Evolutionary conservation across 2,113 vertebrate species (phyloP).

Genomic region (Chrysemys picta): DNA sequence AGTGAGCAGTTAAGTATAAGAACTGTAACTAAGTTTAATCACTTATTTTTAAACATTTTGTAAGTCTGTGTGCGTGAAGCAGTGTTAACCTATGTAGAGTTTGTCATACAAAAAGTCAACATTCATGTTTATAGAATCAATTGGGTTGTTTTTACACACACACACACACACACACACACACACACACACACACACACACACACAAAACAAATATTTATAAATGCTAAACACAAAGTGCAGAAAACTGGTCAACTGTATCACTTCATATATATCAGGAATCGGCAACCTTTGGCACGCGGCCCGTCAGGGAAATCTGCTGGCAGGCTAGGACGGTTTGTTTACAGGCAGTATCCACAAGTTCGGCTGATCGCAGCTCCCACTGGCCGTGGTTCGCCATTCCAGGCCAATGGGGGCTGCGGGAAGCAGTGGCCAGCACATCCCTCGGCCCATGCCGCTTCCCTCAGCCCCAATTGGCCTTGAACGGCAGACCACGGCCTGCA

Average conservation of each 20-base stretch:
- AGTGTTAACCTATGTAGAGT: conserved; percentile 55
- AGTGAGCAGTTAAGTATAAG: conserved; percentile 81
- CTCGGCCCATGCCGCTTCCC: too few relatives aligned
- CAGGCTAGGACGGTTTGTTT: too few relatives aligned
- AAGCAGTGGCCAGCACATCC: too few relatives aligned
- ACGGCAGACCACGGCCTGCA: too few relatives aligned
- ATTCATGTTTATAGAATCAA: conserved; percentile 56
- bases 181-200: conserved; percentile 21
- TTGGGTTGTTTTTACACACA: conserved; percentile 1
- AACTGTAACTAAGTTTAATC: conserved; percentile 27
- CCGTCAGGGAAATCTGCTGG: too few relatives aligned
- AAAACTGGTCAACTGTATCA: conserved; percentile 40
- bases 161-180: not conserved
- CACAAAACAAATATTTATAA: conserved; percentile 59
- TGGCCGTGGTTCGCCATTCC: too few relatives aligned
- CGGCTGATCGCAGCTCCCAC: too few relatives aligned
- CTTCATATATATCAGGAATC: not conserved
- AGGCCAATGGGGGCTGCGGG: too few relatives aligned
- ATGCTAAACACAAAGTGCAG: conserved; percentile 52
- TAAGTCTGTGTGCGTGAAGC: conserved; percentile 25
- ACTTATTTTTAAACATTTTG: conserved; percentile 26
- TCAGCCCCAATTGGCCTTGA: too few relatives aligned
- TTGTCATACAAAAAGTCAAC: conserved; percentile 50
- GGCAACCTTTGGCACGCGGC: too few relatives aligned
- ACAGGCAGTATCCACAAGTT: too few relatives aligned